Percentiles rank a stretch among this genome's conserved stretches.
Evolutionary conservation across 2,888 invertebrate genomes (phyloP).

Genomic region (Phania funesta): DNA sequence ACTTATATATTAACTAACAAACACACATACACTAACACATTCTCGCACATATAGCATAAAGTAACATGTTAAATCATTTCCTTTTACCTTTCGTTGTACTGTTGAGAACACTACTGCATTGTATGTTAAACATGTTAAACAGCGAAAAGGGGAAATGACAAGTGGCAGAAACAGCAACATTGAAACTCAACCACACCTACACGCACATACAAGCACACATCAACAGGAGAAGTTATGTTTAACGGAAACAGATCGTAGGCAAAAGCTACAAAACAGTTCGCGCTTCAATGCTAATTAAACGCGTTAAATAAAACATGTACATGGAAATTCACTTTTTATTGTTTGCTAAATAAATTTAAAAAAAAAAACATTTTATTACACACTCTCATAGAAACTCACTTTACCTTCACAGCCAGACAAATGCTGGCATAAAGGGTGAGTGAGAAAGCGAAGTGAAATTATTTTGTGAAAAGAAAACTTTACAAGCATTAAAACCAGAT

Average conservation of each 20-base stretch:
- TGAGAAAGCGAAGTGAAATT: conserved; percentile 23
- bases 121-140: conserved; percentile 17
- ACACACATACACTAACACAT: background rate
- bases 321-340: too few species aligned
- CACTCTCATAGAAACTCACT: conserved; percentile 9
- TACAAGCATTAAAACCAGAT: background rate
- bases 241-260: conserved; percentile 61
- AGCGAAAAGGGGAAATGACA: conserved; percentile 39
- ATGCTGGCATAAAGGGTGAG: background rate
- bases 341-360: too few species aligned
- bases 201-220: background rate
- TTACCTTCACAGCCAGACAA: conserved; percentile 32
- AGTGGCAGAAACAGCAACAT: conserved; percentile 56
- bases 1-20: conserved; percentile 1
- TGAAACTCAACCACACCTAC: too few species aligned
- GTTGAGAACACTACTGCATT: background rate
- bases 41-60: background rate
- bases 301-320: too few species aligned
- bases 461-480: conserved; percentile 28
- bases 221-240: too few species aligned
- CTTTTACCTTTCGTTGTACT: conserved; percentile 44
- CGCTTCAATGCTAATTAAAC: conserved; percentile 56
- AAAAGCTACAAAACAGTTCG: conserved; percentile 52
- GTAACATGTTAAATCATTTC: conserved; percentile 66
- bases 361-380: background rate